These are phyloP conservation scores for Drosophila athabasca DNA, from an alignment of 1,140 invertebrate species.

Conservation along the genomic window DNA sequence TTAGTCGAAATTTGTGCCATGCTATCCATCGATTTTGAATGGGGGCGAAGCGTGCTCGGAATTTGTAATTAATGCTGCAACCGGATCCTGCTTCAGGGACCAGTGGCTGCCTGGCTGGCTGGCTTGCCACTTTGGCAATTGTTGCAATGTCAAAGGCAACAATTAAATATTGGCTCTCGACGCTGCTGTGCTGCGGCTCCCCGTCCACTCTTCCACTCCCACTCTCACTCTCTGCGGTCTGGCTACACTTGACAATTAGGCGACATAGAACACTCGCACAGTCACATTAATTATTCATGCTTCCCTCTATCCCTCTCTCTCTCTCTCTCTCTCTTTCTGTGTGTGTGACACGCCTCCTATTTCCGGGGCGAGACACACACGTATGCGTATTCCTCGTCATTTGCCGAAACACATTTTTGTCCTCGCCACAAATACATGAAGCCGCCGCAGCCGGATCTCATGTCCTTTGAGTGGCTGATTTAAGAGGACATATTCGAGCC, in stretches of 20 bases:
- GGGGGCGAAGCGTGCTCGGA: slow-evolving; percentile 19
- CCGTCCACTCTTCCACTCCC: background rate
- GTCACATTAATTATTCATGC: slow-evolving; percentile 74
- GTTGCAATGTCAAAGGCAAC: slow-evolving; percentile 75
- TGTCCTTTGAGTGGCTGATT: slow-evolving; percentile 16
- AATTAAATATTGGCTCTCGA: slow-evolving; percentile 46
- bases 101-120: background rate
- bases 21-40: slow-evolving; percentile 32
- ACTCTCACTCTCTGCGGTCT: slow-evolving; percentile 33
- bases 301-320: slow-evolving; percentile 16
- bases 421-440: slow-evolving; percentile 51
- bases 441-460: slow-evolving; percentile 10
- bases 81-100: slow-evolving; percentile 1
- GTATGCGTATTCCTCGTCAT: slow-evolving; percentile 17
- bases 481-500: slow-evolving; percentile 7
- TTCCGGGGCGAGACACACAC: slow-evolving; percentile 53
- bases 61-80: slow-evolving; percentile 66
- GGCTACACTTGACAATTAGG: slow-evolving; percentile 70
- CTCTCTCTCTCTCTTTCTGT: slow-evolving; percentile 5
- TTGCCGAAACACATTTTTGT: slow-evolving; percentile 60
- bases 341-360: slow-evolving; percentile 56
- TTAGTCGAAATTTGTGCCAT: slow-evolving; percentile 17
- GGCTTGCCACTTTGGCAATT: slow-evolving; percentile 37
- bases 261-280: slow-evolving; percentile 34
- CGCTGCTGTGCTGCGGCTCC: background rate